Base-by-base conservation (phyloP, 2,797 vertebrate species). In the Mionectes olivaceus region DNA sequence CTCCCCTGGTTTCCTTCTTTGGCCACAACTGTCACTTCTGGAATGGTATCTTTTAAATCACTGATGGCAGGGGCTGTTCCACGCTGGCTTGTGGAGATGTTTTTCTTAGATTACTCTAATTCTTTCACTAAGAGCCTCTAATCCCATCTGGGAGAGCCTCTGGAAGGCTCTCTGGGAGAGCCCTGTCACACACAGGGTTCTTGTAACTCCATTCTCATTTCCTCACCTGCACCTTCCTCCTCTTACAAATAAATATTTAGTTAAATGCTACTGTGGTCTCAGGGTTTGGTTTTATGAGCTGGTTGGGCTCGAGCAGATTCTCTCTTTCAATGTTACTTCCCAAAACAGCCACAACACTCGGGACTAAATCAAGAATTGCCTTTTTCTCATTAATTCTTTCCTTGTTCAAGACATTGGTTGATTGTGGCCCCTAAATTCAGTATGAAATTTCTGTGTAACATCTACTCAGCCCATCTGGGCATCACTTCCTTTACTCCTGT, bases 1-100 rank as follows among this genome's bases (percentile, higher is more conserved):
- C 70, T 59, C 75, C 25, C 57, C 85, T 30, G 60, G 53, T 85
- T 69, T 88, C 94, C 91, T 95, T 81, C 83, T 85, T 91, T 93
- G 93, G 83, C 76, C 87, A 60, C 87, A 74, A 8, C 80, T 85
- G 84, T 89, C 81, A 47, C 73, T 83, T 68, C 57, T 37, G 52
- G 77, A 87, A 41, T 5, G 53, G 47, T 63, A 25, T 43, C 73
- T 63, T 37, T 57, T 35, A 49, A 68, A 71, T 68, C 19, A 1
- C 68, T 33, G 2, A 24, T 32, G 59, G 64, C 93, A 43, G 33
- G 9, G 79, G 35, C 39, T 53, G 21, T 33, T 49, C 84, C 33
- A 7, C 0, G 23, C 68, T 76, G 85, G 49, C 77, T 63, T 64
- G 25, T 19, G 32, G 67, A 25, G 68, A 61, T 70, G 52, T 44